A percentile compares a stretch with the other conserved stretches of the same genome.
phyloP scores from a whole-genome alignment of 2,797 vertebrate species.

The Phoebastria nigripes region DNA sequence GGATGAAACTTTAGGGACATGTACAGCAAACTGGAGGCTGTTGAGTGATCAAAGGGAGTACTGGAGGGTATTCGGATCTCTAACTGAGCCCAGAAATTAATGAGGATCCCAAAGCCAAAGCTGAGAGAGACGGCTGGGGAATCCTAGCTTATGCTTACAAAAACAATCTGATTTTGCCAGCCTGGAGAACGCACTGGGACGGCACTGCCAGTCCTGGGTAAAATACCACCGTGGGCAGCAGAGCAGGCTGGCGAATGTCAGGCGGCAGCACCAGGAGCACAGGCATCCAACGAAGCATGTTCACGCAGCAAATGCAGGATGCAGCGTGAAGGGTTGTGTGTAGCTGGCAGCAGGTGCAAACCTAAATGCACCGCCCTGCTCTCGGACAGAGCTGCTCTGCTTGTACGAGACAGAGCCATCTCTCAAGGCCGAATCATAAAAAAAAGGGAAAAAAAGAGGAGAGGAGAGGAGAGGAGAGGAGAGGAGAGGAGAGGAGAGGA shows the following conservation, averaged over 20 bases:
- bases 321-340: rapidly evolving
- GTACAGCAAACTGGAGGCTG: background rate
- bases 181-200: background rate
- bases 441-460: no score
- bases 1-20: background rate
- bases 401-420: background rate
- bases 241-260: background rate
- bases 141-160: background rate
- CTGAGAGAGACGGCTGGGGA: background rate
- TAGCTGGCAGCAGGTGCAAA: rapidly evolving
- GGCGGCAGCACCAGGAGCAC: background rate
- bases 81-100: background rate
- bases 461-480: rapidly evolving
- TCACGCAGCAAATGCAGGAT: background rate
- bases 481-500: rapidly evolving
- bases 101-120: background rate
- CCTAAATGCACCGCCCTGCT: background rate
- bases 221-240: rapidly evolving
- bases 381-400: background rate
- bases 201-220: background rate
- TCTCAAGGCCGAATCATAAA: background rate
- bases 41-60: background rate
- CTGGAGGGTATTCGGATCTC: rapidly evolving
- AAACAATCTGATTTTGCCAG: background rate
- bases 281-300: background rate